These are phyloP conservation scores for Clusia tigrina DNA, from an alignment of 2,888 invertebrate genomes.

Conservation along the genomic window DNA sequence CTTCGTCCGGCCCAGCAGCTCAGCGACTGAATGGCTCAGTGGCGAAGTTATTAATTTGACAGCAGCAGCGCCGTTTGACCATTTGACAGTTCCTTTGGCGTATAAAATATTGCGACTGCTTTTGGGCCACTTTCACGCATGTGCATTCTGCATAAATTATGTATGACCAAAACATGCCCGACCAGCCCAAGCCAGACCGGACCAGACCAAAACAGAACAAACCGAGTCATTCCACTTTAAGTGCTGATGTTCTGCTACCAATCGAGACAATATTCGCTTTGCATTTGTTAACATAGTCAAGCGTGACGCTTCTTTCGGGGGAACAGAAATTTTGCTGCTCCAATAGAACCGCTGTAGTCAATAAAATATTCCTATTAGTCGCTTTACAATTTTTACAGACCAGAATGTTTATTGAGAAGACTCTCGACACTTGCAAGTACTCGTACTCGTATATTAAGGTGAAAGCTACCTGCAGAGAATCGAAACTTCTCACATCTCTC, in stretches of 20 bases:
- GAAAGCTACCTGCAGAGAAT: too few relatives aligned
- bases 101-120: conserved; percentile 25
- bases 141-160: conserved; percentile 26
- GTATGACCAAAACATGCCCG: conserved; percentile 6
- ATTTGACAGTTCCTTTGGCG: conserved; percentile 27
- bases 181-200: neutral
- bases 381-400: too few relatives aligned
- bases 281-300: conserved; percentile 42
- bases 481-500: too few relatives aligned
- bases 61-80: conserved; percentile 16
- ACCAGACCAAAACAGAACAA: too few relatives aligned
- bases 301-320: conserved; percentile 40
- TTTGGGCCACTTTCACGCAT: conserved; percentile 8
- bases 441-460: too few relatives aligned
- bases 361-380: too few relatives aligned
- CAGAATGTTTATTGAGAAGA: too few relatives aligned
- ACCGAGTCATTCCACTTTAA: conserved; percentile 7
- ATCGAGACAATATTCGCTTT: conserved; percentile 19
- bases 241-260: conserved; percentile 16
- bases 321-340: too few relatives aligned
- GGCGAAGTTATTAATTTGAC: conserved; percentile 2
- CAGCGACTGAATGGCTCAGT: neutral
- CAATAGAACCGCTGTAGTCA: too few relatives aligned
- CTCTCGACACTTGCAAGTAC: too few relatives aligned
- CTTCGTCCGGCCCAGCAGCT: neutral